These are phyloP conservation scores for Acleris holmiana DNA, from an alignment of 2,888 invertebrate genomes.

Conservation along the genomic window DNA sequence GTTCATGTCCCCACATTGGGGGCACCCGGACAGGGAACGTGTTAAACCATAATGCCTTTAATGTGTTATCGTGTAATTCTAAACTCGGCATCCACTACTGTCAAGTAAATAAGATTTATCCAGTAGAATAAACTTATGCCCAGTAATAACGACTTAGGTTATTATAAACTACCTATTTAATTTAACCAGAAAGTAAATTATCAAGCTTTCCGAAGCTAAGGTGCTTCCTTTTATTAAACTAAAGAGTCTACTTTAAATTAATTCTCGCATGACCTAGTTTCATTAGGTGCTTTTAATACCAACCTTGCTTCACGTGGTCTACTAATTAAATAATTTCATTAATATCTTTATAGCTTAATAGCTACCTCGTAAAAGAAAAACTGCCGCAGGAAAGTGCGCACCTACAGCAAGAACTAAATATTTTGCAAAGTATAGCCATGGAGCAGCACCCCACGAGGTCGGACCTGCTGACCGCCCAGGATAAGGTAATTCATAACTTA, in stretches of 20 bases:
- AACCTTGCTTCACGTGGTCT: not conserved
- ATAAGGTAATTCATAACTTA: conserved; percentile 75
- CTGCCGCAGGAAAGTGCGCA: conserved; percentile 88
- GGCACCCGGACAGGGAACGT: no score
- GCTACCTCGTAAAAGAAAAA: conserved; percentile 91
- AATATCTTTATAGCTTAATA: conserved; percentile 81
- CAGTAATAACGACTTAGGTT: no score
- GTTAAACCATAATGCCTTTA: not conserved
- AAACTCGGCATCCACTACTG: no score
- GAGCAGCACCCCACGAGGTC: conserved; percentile 87
- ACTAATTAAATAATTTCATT: conserved; percentile 28
- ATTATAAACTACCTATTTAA: no score
- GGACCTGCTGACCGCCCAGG: conserved; percentile 86
- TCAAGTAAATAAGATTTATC: no score
- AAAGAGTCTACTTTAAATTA: no score
- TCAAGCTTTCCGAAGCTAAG: no score
- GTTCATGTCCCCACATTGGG: no score
- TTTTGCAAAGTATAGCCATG: conserved; percentile 87
- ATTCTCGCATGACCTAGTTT: not conserved
- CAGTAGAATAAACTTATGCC: no score
- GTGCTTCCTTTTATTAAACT: no score
- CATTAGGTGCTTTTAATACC: not conserved
- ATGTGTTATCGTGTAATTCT: not conserved
- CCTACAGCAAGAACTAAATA: conserved; percentile 87
- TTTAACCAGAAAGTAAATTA: no score